Evolutionary conservation across 2,888 invertebrate genomes (phyloP).

Genomic region (Argyra leucocephala): DNA sequence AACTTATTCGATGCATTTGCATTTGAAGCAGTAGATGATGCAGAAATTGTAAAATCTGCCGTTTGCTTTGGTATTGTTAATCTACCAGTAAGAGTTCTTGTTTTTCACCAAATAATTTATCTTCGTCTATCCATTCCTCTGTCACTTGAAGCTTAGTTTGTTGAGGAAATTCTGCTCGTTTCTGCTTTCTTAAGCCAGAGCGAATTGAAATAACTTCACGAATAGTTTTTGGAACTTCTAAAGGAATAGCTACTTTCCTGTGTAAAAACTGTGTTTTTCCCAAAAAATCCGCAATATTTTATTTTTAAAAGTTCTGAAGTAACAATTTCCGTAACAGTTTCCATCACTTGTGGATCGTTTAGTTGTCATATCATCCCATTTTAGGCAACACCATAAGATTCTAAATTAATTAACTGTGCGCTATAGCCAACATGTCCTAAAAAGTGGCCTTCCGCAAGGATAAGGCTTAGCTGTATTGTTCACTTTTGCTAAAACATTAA

Average conservation of each 20-base stretch:
- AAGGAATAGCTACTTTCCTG: constrained; percentile 86
- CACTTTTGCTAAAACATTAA: constrained; percentile 73
- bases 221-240: constrained; percentile 84
- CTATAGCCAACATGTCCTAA: constrained; percentile 93
- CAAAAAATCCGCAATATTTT: constrained; percentile 74
- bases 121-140: constrained; percentile 95
- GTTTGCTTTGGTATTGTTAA: constrained; percentile 42
- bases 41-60: constrained; percentile 23
- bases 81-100: constrained; percentile 61
- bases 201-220: constrained; percentile 90
- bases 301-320: constrained; percentile 84
- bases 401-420: constrained; percentile 82
- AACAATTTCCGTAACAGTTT: constrained; percentile 90
- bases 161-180: constrained; percentile 87
- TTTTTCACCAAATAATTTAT: constrained; percentile 81
- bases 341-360: constrained; percentile 76
- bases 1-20: constrained; percentile 29
- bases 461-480: constrained; percentile 86
- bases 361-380: constrained; percentile 93
- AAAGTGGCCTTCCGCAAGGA: constrained; percentile 87
- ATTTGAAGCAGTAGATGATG: constrained; percentile 23
- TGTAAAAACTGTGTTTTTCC: constrained; percentile 85
- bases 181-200: constrained; percentile 84
- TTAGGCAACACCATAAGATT: constrained; percentile 83
- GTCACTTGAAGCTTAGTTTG: constrained; percentile 89